phyloP scores from a whole-genome alignment of 92 coral and sea anemone species.

The Porites rus region DNA sequence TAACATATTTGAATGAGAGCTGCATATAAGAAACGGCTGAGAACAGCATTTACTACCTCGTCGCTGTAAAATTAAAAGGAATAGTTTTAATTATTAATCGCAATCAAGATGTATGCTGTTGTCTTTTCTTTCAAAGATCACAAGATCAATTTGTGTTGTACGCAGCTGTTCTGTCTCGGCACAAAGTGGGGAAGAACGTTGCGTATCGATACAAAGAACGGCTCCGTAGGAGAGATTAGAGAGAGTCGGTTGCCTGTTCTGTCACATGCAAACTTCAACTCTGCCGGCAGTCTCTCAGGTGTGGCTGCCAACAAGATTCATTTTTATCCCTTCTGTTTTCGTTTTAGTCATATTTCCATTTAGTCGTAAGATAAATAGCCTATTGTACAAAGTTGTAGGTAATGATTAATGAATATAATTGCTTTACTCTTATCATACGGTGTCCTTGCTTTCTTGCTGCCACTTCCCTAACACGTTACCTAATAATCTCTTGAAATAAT shows the following conservation, averaged over 20 bases:
- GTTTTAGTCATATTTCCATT: conserved; percentile 30
- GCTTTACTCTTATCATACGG: not conserved
- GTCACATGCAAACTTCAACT: too few species aligned
- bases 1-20: not conserved
- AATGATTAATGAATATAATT: conserved; percentile 27
- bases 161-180: too few species aligned
- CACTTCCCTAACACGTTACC: too few species aligned
- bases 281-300: not conserved
- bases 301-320: not conserved
- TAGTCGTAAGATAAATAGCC: conserved; percentile 2
- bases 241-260: too few species aligned
- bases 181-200: too few species aligned
- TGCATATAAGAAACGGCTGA: not conserved
- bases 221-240: too few species aligned
- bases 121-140: not conserved
- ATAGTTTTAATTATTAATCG: not conserved
- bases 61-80: not conserved
- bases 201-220: too few species aligned
- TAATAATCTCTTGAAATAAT: too few species aligned
- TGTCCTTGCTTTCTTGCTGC: too few species aligned
- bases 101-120: not conserved
- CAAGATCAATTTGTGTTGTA: not conserved
- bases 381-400: conserved; percentile 34
- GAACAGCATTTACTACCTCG: not conserved
- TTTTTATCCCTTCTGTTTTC: conserved; percentile 21